Evolutionary conservation across 2,113 vertebrate species (phyloP).

Genomic region (Macroglossus sobrinus): DNA sequence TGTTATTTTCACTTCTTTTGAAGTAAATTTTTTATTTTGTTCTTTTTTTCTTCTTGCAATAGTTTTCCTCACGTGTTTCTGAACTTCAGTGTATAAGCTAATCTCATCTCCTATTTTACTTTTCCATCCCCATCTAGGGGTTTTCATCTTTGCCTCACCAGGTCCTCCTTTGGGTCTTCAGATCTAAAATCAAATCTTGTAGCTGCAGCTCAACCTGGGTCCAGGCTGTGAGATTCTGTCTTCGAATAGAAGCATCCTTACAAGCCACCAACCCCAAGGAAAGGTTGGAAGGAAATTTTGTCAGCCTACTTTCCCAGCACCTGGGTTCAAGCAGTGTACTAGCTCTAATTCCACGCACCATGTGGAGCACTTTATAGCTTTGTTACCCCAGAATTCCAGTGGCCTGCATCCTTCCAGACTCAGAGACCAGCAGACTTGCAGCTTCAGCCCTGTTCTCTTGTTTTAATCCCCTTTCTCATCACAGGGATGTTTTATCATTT

Average conservation of each 20-base stretch:
- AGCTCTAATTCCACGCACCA: not conserved
- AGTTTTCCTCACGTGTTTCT: not conserved
- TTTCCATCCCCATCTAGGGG: not conserved
- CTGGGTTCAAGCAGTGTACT: not conserved
- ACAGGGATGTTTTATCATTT: not conserved
- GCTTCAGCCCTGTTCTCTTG: not conserved
- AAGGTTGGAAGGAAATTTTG: not conserved
- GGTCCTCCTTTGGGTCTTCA: not conserved
- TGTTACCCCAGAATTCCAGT: not conserved
- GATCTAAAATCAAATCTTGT: not conserved
- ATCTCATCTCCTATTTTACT: not conserved
- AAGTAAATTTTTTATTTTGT: not conserved
- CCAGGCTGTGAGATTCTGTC: not conserved
- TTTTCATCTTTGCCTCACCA: not conserved
- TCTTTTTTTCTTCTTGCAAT: not conserved
- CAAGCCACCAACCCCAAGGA: not conserved
- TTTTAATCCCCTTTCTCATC: not conserved
- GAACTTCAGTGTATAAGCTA: not conserved
- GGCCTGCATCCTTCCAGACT: not conserved
- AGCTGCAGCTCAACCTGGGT: not conserved
- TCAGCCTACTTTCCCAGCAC: not conserved
- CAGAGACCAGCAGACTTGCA: not conserved
- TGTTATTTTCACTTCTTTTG: conserved; percentile 29
- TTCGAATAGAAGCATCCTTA: not conserved
- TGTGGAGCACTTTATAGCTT: not conserved